phyloP scores from a whole-genome alignment of 2,797 vertebrate genomes.

The Pseudochirops corinnae region DNA sequence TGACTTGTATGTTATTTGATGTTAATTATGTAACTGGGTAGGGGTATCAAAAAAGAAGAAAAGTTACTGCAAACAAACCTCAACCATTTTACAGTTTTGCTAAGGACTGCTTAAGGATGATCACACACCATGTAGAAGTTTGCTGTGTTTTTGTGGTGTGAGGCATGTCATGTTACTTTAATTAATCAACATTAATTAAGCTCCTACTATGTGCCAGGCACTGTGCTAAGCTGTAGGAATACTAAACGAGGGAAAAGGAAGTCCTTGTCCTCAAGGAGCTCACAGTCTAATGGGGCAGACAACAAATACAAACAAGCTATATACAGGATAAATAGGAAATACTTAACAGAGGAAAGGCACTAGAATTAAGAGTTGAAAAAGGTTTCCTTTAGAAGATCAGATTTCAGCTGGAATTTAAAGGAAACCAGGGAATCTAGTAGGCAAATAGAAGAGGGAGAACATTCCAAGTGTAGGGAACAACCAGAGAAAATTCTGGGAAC shows the following conservation, averaged over 20 bases:
- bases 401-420: neutral
- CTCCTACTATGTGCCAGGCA: too few relatives aligned
- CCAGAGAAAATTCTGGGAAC: neutral
- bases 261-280: too few relatives aligned
- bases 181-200: neutral
- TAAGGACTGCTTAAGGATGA: neutral
- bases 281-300: too few relatives aligned
- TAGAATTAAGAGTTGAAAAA: too few relatives aligned
- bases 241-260: too few relatives aligned
- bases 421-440: neutral
- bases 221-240: too few relatives aligned
- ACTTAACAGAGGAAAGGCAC: too few relatives aligned
- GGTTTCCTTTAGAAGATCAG: neutral
- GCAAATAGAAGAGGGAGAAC: neutral
- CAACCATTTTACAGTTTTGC: neutral
- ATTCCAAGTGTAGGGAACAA: neutral
- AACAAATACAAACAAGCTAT: too few relatives aligned
- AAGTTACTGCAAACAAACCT: neutral
- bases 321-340: too few relatives aligned
- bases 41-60: neutral
- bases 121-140: neutral
- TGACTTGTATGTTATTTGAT: neutral
- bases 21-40: neutral
- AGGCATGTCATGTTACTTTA: neutral
- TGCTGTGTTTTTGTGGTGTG: neutral